Evolutionary conservation across 2,797 vertebrate species (phyloP).

Genomic region (Pelodytes ibericus): DNA sequence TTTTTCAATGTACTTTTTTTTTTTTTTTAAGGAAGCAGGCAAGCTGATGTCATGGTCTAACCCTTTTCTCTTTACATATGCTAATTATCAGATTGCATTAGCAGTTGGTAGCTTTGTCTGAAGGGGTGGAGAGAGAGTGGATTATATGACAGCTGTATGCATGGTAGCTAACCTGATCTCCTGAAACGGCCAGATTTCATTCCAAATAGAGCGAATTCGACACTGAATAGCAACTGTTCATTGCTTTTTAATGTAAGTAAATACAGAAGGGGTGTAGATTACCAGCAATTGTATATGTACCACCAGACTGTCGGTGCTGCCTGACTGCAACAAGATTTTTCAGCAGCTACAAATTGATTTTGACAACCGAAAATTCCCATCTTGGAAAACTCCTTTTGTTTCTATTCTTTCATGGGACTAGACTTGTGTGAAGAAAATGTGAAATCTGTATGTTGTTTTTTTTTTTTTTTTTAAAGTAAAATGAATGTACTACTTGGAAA

Average conservation of each 20-base stretch:
- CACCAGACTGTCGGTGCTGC: neutral
- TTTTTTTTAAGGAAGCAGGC: neutral
- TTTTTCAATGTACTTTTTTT: neutral
- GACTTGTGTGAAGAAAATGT: neutral
- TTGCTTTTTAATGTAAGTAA: slow-evolving; percentile 33
- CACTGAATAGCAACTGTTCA: slow-evolving; percentile 11
- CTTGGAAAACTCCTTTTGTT: slow-evolving; percentile 12
- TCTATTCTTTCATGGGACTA: slow-evolving; percentile 5
- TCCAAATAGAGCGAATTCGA: slow-evolving; percentile 18
- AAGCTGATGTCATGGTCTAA: slow-evolving; percentile 4
- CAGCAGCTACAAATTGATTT: slow-evolving; percentile 6
- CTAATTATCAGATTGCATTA: slow-evolving; percentile 73
- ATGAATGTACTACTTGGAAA: neutral
- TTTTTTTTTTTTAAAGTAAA: neutral
- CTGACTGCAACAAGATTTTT: neutral
- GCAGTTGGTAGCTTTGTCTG: slow-evolving; percentile 71
- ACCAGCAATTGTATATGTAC: neutral
- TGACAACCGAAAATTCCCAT: neutral
- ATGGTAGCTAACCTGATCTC: slow-evolving; percentile 68
- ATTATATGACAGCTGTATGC: slow-evolving; percentile 73
- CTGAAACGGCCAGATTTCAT: slow-evolving; percentile 60
- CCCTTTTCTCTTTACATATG: slow-evolving; percentile 75
- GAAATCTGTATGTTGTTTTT: slow-evolving; percentile 1
- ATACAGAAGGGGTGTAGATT: slow-evolving; percentile 1
- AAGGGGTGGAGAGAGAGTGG: slow-evolving; percentile 56